A percentile compares a stretch with the other conserved stretches of the same genome.
Conservation (phyloP, 1,140 invertebrate species). For the Musca domestica region DNA sequence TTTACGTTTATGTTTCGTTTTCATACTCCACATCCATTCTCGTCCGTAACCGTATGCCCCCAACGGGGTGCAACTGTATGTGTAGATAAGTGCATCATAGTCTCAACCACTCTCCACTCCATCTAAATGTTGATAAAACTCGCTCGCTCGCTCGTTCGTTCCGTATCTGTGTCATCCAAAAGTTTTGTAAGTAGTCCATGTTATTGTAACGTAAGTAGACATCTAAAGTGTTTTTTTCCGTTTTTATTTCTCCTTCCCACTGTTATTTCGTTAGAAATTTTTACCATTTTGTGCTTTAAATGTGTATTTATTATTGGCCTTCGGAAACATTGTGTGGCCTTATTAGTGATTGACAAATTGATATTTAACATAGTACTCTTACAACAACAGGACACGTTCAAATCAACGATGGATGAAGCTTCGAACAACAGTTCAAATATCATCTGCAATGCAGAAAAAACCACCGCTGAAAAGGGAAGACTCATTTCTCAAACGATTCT, state of each 20-base stretch:
- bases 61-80: not conserved
- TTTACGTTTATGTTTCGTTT: slow-evolving; percentile 8
- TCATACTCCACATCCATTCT: not conserved
- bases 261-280: no score
- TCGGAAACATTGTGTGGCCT: not conserved
- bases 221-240: no score
- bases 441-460: slow-evolving; percentile 82
- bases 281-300: no score
- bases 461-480: slow-evolving; percentile 87
- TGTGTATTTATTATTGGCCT: no score
- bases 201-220: slow-evolving; percentile 6
- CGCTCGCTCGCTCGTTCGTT: no score
- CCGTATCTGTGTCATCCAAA: not conserved
- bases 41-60: not conserved
- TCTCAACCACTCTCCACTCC: no score
- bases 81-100: no score
- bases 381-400: slow-evolving; percentile 71
- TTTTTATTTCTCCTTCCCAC: no score
- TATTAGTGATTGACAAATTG: not conserved
- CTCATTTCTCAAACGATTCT: slow-evolving; percentile 91
- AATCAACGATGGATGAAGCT: slow-evolving; percentile 94
- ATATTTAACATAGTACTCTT: not conserved
- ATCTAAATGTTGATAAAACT: no score
- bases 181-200: slow-evolving; percentile 16
- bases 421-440: slow-evolving; percentile 86